Evolutionary conservation across 2,888 invertebrate genomes (phyloP), one percentile per base, ranked within the genome.

Genomic region (Cheilosia vulpina): DNA sequence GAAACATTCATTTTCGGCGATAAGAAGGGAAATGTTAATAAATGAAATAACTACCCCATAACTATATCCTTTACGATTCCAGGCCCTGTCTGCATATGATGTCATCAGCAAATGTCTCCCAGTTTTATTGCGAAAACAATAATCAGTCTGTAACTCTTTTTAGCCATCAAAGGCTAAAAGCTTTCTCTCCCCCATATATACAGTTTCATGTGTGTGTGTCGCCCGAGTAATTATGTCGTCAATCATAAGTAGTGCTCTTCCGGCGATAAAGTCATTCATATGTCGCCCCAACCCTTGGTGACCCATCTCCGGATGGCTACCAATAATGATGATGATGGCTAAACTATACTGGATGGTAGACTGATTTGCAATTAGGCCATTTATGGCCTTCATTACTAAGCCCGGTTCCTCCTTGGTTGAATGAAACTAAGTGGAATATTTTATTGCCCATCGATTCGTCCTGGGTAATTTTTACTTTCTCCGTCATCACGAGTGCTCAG

Each of bases 291-390:
- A 58, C 38, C 24, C 38, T 19, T 15, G 11, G 19, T 69, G 24
- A 7, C 45, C 53, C 45, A 52, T 38, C 31, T 17, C 24, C 45
- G 69, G 60, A 77, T 76, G 63, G 52, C 55, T 60, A 62, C 41
- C 65, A 65, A 77, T 71, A 45, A 60, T n/a, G 45, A 71, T 43
- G 75, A 43, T 75, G 65, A 77, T 60, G 65, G 77, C 65, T 63
- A 50, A 57, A 57, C 50, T 21, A 11, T 50, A 21, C 9, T 45
- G 68, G 57, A 43, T 50, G 34, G 38, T 63, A 53, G 81, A 76
- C 63, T 63, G 71, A 66, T 66, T 77, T 82, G 60, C 71, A 71
- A 77, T 82, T 62, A 76, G 52, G 68, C 2, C 19, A 53, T 43
- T 60, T 66, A 47, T 66, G 19, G 47, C 41, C 47, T 15, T 45